These are phyloP conservation scores for Cyphotilapia sp. DNA, from an alignment of 2,113 vertebrate species.

Conservation along the genomic window DNA sequence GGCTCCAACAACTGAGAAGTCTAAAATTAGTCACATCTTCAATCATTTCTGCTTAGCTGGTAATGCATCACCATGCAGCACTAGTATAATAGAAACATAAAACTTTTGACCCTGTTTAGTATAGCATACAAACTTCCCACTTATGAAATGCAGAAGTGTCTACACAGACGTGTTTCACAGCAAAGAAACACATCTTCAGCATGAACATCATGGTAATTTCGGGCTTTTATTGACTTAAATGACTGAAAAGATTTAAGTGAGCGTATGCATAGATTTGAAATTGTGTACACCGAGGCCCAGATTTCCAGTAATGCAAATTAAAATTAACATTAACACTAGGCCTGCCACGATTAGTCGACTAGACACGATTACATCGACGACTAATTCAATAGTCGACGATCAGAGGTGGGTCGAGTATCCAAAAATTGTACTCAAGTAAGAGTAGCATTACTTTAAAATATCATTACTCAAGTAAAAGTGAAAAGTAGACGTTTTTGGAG, in stretches of 20 bases:
- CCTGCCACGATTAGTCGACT: not conserved
- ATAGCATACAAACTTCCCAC: not conserved
- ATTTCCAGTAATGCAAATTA: not conserved
- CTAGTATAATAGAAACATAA: not conserved
- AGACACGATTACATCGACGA: fast-evolving
- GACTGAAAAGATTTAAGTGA: not conserved
- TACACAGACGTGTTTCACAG: not conserved
- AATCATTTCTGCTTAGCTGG: not conserved
- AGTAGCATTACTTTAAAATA: not conserved
- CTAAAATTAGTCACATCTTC: not conserved
- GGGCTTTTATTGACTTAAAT: not conserved
- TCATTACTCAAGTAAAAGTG: too few relatives aligned
- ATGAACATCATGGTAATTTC: not conserved
- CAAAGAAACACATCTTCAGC: not conserved
- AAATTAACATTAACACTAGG: not conserved
- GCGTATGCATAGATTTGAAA: not conserved
- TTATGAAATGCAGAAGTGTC: not conserved
- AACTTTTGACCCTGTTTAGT: not conserved
- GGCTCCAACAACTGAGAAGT: not conserved
- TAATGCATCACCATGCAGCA: not conserved
- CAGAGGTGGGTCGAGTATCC: not conserved
- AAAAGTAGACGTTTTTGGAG: too few relatives aligned
- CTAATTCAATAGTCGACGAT: not conserved
- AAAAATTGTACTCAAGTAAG: not conserved
- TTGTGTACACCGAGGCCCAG: not conserved